Conservation (phyloP, 2,113 vertebrate genomes). For the Halichoeres trimaculatus region DNA sequence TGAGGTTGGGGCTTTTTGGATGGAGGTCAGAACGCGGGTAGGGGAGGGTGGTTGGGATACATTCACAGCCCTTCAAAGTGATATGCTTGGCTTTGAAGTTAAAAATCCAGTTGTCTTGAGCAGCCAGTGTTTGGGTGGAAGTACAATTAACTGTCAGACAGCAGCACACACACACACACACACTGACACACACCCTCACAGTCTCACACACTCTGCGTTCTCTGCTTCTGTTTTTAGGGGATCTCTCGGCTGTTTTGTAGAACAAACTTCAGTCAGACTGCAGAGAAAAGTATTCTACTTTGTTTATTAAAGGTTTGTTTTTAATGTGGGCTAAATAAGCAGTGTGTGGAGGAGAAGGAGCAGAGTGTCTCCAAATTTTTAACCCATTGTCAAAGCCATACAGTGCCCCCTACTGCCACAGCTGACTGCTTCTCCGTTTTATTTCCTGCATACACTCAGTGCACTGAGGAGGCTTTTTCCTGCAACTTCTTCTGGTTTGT, state of each 20-base stretch:
- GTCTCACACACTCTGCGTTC: constrained; percentile 27
- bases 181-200: constrained; percentile 36
- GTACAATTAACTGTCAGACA: constrained; percentile 55
- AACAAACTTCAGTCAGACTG: constrained; percentile 7
- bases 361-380: constrained; percentile 19
- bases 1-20: constrained; percentile 51
- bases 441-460: background rate
- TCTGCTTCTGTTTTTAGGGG: background rate
- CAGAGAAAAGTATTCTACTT: background rate
- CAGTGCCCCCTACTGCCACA: constrained; percentile 83
- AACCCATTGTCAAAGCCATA: constrained; percentile 76
- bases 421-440: background rate
- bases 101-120: constrained; percentile 79
- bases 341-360: constrained; percentile 22
- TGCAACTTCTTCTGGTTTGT: background rate
- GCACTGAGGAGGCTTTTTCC: background rate
- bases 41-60: constrained; percentile 62
- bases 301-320: constrained; percentile 44
- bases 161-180: constrained; percentile 34
- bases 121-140: constrained; percentile 67
- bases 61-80: constrained; percentile 79
- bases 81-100: constrained; percentile 83
- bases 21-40: constrained; percentile 63
- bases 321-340: constrained; percentile 19
- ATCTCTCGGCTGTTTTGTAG: background rate